phyloP scores from a whole-genome alignment of 2,888 invertebrate species.

The Aricia artaxerxes region DNA sequence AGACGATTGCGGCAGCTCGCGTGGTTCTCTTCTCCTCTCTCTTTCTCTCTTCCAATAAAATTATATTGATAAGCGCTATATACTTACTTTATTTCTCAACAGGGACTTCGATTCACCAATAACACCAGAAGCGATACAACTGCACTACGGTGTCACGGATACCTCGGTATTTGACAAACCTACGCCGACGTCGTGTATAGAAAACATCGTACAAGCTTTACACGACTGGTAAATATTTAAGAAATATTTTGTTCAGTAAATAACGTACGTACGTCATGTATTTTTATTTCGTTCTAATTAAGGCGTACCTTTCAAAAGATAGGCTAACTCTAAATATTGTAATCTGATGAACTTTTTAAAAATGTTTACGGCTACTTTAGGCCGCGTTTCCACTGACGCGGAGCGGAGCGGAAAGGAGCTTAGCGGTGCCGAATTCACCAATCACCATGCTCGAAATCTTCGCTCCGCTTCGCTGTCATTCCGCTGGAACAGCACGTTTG shows the following conservation, averaged over 20 bases:
- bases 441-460: too few relatives aligned
- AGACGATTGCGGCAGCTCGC: conserved; percentile 38
- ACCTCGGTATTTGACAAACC: conserved; percentile 67
- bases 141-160: conserved; percentile 68
- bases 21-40: not conserved
- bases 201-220: conserved; percentile 50
- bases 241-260: not conserved
- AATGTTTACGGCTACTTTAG: too few relatives aligned
- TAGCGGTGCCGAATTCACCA: too few relatives aligned
- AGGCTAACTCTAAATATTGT: too few relatives aligned
- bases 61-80: not conserved
- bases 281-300: too few relatives aligned
- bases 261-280: too few relatives aligned
- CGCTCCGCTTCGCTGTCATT: too few relatives aligned
- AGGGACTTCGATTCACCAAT: conserved; percentile 63
- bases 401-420: too few relatives aligned
- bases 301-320: too few relatives aligned
- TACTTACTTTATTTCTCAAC: not conserved
- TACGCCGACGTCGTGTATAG: conserved; percentile 50
- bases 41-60: not conserved
- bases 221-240: conserved; percentile 41
- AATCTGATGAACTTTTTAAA: too few relatives aligned
- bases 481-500: too few relatives aligned
- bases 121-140: conserved; percentile 61
- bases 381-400: too few relatives aligned